These are phyloP conservation scores for Peromyscus attwateri DNA, from an alignment of 2,797 vertebrate genomes.

Conservation along the genomic window DNA sequence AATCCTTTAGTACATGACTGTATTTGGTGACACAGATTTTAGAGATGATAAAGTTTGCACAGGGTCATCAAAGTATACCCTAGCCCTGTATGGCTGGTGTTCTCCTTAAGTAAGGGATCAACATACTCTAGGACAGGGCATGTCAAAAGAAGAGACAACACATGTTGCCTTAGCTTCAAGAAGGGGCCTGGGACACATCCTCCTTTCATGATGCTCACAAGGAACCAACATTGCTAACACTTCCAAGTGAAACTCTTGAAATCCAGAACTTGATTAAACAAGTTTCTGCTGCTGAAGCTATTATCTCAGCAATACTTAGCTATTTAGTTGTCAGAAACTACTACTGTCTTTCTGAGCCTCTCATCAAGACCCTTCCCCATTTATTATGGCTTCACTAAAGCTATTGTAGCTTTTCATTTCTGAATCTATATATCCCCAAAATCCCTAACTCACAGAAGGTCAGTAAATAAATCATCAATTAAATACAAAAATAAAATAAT, in stretches of 20 bases:
- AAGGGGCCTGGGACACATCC: not conserved
- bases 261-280: constrained; percentile 4
- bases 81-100: not conserved
- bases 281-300: not conserved
- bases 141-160: not conserved
- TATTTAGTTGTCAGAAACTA: not conserved
- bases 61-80: not conserved
- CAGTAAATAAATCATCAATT: not conserved
- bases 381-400: not conserved
- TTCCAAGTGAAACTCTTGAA: not conserved
- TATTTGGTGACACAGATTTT: not conserved
- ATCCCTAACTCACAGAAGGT: not conserved
- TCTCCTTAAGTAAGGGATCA: not conserved
- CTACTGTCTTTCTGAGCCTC: not conserved
- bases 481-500: constrained; percentile 55
- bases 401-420: not conserved
- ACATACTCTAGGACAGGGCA: not conserved
- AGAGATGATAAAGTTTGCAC: not conserved
- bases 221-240: not conserved
- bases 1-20: not conserved
- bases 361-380: not conserved
- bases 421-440: not conserved
- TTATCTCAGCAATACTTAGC: not conserved
- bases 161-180: not conserved
- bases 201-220: not conserved